phyloP scores from a whole-genome alignment of 1,140 invertebrate genomes.

The Tetramorium alpestre region DNA sequence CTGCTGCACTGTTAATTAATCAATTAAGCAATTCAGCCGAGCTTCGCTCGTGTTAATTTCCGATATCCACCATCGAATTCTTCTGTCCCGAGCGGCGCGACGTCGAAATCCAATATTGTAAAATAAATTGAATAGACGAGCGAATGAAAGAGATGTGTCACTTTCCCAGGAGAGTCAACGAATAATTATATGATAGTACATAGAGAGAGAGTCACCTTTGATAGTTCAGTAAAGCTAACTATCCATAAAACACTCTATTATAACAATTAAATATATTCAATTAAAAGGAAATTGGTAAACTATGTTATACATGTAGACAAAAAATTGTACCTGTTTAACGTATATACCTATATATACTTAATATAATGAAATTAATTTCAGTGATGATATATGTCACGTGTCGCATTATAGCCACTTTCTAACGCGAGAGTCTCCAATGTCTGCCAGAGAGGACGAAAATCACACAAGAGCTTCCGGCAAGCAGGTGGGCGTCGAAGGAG shows the following conservation, averaged over 20 bases:
- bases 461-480: conserved; percentile 5
- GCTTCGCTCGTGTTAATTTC: conserved; percentile 37
- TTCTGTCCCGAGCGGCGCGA: not conserved
- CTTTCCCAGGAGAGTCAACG: not conserved
- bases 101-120: conserved; percentile 41
- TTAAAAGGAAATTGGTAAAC: not conserved
- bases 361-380: not conserved
- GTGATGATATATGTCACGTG: not conserved
- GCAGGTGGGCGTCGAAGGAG: conserved; percentile 21
- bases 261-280: conserved; percentile 3
- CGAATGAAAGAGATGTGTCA: conserved; percentile 14
- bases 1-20: conserved; percentile 33
- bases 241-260: not conserved
- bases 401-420: not conserved
- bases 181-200: conserved; percentile 10
- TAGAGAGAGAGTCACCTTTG: not conserved
- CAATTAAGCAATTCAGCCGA: conserved; percentile 33
- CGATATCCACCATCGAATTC: conserved; percentile 44
- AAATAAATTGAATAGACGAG: conserved; percentile 30
- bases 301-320: not conserved
- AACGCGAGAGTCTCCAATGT: not conserved
- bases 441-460: conserved; percentile 16
- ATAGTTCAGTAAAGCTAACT: not conserved
- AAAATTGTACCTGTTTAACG: not conserved
- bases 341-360: too few relatives aligned